Percentiles rank a stretch among this genome's conserved stretches.
phyloP scores from a whole-genome alignment of 2,113 vertebrate genomes.

The Cynocephalus volans region DNA sequence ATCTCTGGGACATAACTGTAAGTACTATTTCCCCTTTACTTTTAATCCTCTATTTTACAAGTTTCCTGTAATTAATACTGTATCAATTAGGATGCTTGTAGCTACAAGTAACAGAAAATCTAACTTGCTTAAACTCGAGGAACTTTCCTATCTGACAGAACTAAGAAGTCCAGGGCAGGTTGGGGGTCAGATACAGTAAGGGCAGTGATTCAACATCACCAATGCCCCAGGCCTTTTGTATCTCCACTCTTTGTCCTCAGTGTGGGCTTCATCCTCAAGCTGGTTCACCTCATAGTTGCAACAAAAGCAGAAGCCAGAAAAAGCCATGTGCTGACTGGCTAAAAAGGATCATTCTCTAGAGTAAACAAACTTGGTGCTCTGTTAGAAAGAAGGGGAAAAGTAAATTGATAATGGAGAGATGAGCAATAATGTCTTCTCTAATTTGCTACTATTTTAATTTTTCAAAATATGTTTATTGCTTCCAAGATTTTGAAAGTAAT shows the following conservation, averaged over 20 bases:
- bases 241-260: not conserved
- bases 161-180: not conserved
- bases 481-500: not conserved
- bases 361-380: not conserved
- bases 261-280: not conserved
- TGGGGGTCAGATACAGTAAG: no score
- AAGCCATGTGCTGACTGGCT: not conserved
- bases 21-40: not conserved
- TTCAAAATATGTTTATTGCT: not conserved
- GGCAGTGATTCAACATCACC: not conserved
- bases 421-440: not conserved
- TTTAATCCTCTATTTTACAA: not conserved
- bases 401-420: not conserved
- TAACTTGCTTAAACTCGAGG: not conserved
- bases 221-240: not conserved
- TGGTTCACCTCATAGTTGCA: not conserved
- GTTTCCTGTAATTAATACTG: not conserved
- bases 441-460: not conserved
- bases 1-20: not conserved
- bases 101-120: not conserved
- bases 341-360: not conserved
- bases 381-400: not conserved
- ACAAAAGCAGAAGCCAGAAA: not conserved
- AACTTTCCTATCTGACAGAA: not conserved
- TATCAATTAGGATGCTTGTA: not conserved